These are phyloP conservation scores for Calephelis virginiensis DNA, from an alignment of 1,140 invertebrate species.

Conservation along the genomic window DNA sequence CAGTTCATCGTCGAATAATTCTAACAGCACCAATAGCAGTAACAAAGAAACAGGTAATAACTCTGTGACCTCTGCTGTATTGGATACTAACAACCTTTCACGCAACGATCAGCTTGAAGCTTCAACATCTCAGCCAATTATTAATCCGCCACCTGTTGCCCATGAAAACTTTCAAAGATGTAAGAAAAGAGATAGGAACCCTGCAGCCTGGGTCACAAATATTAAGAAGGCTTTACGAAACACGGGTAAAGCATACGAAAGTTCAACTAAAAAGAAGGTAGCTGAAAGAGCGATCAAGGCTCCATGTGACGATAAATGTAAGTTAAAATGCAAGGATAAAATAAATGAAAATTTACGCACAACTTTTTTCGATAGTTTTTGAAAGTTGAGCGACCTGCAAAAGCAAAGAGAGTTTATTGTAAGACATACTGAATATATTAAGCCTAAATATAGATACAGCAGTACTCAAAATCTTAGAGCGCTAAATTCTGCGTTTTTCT, in stretches of 20 bases:
- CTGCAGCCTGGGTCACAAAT: slow-evolving; percentile 22
- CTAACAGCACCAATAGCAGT: slow-evolving; percentile 19
- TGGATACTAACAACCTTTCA: slow-evolving; percentile 16
- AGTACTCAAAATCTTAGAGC: slow-evolving; percentile 20
- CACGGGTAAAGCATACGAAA: slow-evolving; percentile 22
- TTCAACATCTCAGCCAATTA: slow-evolving; percentile 19
- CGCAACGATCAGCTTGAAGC: slow-evolving; percentile 17
- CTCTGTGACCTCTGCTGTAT: slow-evolving; percentile 19
- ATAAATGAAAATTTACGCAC: slow-evolving; percentile 7
- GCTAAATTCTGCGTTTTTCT: slow-evolving; percentile 24
- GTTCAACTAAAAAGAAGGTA: slow-evolving; percentile 22
- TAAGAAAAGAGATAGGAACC: slow-evolving; percentile 20
- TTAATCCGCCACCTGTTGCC: slow-evolving; percentile 11
- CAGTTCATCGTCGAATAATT: slow-evolving; percentile 20
- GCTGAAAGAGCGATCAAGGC: slow-evolving; percentile 17
- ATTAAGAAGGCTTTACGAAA: slow-evolving; percentile 18
- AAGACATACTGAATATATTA: slow-evolving; percentile 18
- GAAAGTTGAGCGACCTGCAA: slow-evolving; percentile 6
- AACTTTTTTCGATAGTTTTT: slow-evolving; percentile 17
- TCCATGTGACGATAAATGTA: slow-evolving; percentile 7
- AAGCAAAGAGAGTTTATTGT: slow-evolving; percentile 19
- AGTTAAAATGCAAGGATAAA: slow-evolving; percentile 20
- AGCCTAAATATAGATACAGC: slow-evolving; percentile 20
- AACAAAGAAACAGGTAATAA: slow-evolving; percentile 17
- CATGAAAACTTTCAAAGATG: slow-evolving; percentile 12